phyloP scores from a whole-genome alignment of 37 sponge, comb jelly and placozoan species.

The Hormiphora californensis region DNA sequence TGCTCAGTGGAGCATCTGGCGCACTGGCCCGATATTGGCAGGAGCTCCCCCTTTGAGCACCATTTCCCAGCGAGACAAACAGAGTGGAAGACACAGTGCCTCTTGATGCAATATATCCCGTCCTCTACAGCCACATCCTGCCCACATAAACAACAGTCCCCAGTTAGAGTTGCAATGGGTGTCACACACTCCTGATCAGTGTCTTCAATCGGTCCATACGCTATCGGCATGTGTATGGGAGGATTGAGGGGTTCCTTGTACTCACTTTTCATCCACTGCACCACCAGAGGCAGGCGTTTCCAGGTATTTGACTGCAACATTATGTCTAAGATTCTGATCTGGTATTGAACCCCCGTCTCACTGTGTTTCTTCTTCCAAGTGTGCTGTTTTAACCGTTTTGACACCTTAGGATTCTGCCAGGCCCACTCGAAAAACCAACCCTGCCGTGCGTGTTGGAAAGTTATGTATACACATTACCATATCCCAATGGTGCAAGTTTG shows the following conservation, averaged over 20 bases:
- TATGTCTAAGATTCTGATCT: background rate
- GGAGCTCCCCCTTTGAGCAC: background rate
- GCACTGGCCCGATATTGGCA: background rate
- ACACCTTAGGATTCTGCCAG: conserved; percentile 25
- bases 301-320: background rate
- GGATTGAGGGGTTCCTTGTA: background rate
- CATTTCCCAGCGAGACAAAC: background rate
- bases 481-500: conserved; percentile 32
- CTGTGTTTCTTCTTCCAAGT: conserved; percentile 7
- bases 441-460: conserved; percentile 1
- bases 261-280: conserved; percentile 16
- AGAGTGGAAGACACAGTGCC: background rate
- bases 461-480: conserved; percentile 17
- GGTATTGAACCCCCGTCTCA: conserved; percentile 9
- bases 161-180: background rate
- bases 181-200: background rate
- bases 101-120: background rate
- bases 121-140: background rate
- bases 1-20: background rate
- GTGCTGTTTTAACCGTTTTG: background rate
- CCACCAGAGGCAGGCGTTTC: background rate
- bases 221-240: conserved; percentile 15
- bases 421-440: conserved; percentile 15
- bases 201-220: background rate
- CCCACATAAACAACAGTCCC: background rate